phyloP scores from a whole-genome alignment of 2,888 invertebrate species.

The Platerodrilus igneus region DNA sequence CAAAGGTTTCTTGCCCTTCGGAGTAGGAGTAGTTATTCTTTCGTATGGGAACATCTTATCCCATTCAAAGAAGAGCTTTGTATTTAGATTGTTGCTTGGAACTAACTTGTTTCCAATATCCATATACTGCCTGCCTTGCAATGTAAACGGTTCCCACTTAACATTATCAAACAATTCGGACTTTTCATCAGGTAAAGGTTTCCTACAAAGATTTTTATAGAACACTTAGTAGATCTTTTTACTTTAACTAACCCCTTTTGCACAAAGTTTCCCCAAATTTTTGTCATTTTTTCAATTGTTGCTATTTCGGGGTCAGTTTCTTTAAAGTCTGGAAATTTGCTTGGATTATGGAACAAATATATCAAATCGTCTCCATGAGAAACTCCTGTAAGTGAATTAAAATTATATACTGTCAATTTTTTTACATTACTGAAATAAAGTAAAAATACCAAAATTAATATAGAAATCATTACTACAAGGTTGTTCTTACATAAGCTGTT shows the following conservation, averaged over 20 bases:
- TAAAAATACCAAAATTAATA: too few relatives aligned
- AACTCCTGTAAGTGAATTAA: constrained; percentile 35
- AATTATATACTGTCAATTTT: background rate
- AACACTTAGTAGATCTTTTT: too few relatives aligned
- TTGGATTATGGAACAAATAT: constrained; percentile 46
- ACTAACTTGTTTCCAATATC: constrained; percentile 44
- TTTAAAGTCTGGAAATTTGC: constrained; percentile 38
- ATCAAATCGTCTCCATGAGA: constrained; percentile 51
- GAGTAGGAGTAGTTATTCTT: too few relatives aligned
- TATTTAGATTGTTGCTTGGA: constrained; percentile 42
- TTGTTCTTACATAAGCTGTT: too few relatives aligned
- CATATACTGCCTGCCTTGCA: constrained; percentile 43
- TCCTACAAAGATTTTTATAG: too few relatives aligned
- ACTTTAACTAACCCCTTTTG: constrained; percentile 40
- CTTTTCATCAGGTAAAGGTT: constrained; percentile 46
- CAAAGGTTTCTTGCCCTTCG: too few relatives aligned
- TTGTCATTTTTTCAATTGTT: constrained; percentile 44
- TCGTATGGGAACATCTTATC: constrained; percentile 46
- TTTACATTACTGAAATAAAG: background rate
- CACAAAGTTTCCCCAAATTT: constrained; percentile 48
- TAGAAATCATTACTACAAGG: background rate
- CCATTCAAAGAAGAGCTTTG: constrained; percentile 46
- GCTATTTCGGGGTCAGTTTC: constrained; percentile 41
- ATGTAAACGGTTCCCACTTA: constrained; percentile 45
- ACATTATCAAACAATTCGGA: constrained; percentile 39